These are phyloP conservation scores for Eledona agricola DNA, from an alignment of 2,888 invertebrate species.

Conservation along the genomic window DNA sequence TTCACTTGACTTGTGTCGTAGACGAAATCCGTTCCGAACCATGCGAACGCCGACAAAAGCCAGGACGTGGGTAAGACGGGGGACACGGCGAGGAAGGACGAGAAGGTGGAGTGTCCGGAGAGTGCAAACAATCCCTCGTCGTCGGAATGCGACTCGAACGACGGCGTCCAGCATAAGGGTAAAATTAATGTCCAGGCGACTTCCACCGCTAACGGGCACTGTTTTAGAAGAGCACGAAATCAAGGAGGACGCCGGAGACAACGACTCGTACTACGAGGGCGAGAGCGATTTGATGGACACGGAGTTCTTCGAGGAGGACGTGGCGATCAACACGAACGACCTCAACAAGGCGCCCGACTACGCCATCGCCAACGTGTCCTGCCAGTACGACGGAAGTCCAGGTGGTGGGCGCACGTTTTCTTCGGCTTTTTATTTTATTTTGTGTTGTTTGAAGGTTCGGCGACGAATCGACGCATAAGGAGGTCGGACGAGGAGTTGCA, in stretches of 20 bases:
- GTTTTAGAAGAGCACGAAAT: conserved; percentile 37
- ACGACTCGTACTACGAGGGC: conserved; percentile 59
- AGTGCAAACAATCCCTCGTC: conserved; percentile 56
- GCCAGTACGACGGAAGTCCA: conserved; percentile 67
- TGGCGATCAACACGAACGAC: conserved; percentile 49
- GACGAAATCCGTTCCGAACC: conserved; percentile 40
- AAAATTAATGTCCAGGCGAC: too few species aligned
- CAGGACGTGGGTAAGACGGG: conserved; percentile 19
- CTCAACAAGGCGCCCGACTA: conserved; percentile 54
- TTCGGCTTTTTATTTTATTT: conserved; percentile 4
- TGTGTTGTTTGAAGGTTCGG: conserved; percentile 45
- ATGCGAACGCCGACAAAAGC: conserved; percentile 31
- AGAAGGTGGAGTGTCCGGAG: conserved; percentile 52
- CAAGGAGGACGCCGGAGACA: conserved; percentile 55
- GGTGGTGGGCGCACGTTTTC: conserved; percentile 48
- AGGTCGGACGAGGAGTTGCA: conserved; percentile 79
- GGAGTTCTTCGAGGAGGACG: conserved; percentile 60
- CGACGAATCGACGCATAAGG: conserved; percentile 67
- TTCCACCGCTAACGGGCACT: too few species aligned
- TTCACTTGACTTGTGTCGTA: conserved; percentile 10
- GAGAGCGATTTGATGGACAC: conserved; percentile 61
- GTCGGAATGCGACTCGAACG: conserved; percentile 61
- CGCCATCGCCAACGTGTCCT: conserved; percentile 72
- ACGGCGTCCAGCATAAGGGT: conserved; percentile 56
- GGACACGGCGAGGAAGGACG: conserved; percentile 50